These are phyloP conservation scores for Lepidocolaptes lacrymiger DNA, from an alignment of 2,797 vertebrate genomes.

Conservation along the genomic window DNA sequence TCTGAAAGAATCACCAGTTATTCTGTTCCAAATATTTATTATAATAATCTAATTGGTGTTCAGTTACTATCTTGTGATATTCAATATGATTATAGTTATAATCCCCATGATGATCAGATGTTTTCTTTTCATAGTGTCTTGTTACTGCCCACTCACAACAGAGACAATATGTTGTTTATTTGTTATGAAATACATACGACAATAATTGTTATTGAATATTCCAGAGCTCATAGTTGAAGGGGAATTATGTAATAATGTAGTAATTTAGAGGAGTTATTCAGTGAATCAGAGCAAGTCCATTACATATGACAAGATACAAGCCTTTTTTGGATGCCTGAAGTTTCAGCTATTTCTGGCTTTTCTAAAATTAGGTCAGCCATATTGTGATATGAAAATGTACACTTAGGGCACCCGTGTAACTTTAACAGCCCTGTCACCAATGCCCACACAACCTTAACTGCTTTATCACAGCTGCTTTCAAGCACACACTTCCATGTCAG, in stretches of 20 bases:
- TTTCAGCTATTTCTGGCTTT: constrained; percentile 13
- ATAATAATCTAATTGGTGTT: background rate
- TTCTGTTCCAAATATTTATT: background rate
- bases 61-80: background rate
- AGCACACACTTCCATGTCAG: background rate
- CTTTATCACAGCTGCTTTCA: background rate
- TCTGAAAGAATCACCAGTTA: background rate
- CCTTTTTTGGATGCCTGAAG: background rate
- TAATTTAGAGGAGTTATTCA: background rate
- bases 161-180: background rate
- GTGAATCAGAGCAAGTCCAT: background rate
- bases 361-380: constrained; percentile 30
- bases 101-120: background rate
- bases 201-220: background rate
- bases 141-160: background rate
- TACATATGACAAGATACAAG: background rate
- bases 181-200: background rate
- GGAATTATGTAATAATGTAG: background rate
- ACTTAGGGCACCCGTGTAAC: background rate
- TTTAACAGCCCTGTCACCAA: background rate
- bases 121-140: background rate
- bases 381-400: background rate
- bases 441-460: background rate
- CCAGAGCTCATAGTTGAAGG: background rate
- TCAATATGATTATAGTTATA: background rate